Percentiles rank a stretch among this genome's conserved stretches.
phyloP scores from a whole-genome alignment of 2,888 invertebrate genomes.

The Pegoplata infirma region DNA sequence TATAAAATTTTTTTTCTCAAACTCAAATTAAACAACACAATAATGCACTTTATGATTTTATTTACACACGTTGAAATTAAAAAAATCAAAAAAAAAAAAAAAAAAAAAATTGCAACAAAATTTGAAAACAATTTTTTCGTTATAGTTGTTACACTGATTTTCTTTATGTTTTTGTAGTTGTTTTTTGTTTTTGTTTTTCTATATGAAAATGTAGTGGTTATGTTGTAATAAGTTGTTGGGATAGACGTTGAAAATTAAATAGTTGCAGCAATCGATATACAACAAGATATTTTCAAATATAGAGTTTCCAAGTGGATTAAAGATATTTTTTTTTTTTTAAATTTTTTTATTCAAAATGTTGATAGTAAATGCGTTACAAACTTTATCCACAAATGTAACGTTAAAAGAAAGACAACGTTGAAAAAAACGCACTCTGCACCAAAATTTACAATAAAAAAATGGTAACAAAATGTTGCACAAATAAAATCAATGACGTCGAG shows the following conservation, averaged over 20 bases:
- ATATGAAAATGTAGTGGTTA: constrained; percentile 48
- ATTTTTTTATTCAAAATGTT: too few species aligned
- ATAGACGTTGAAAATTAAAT: constrained; percentile 15
- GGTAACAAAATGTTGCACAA: constrained; percentile 49
- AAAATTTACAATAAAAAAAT: constrained; percentile 28
- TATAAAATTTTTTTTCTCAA: constrained; percentile 58
- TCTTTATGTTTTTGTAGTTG: constrained; percentile 45
- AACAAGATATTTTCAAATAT: constrained; percentile 46
- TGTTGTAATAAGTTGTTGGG: constrained; percentile 49
- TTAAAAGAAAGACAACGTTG: neutral
- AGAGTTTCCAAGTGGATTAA: constrained; percentile 41
- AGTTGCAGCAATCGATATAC: constrained; percentile 52
- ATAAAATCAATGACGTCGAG: constrained; percentile 44
- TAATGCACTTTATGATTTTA: constrained; percentile 58
- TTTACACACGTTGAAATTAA: constrained; percentile 42
- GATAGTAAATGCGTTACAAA: constrained; percentile 39
- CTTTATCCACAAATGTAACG: neutral
- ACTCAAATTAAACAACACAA: constrained; percentile 58
- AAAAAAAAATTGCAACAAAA: constrained; percentile 20
- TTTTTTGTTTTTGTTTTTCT: constrained; percentile 27
- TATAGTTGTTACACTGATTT: constrained; percentile 50
- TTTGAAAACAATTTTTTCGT: constrained; percentile 18
- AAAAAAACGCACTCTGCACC: constrained; percentile 34
- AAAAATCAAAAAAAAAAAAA: too few species aligned
- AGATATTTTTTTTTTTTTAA: too few species aligned